Evolutionary conservation across 2,888 invertebrate genomes (phyloP).

Genomic region (Spisula solida): DNA sequence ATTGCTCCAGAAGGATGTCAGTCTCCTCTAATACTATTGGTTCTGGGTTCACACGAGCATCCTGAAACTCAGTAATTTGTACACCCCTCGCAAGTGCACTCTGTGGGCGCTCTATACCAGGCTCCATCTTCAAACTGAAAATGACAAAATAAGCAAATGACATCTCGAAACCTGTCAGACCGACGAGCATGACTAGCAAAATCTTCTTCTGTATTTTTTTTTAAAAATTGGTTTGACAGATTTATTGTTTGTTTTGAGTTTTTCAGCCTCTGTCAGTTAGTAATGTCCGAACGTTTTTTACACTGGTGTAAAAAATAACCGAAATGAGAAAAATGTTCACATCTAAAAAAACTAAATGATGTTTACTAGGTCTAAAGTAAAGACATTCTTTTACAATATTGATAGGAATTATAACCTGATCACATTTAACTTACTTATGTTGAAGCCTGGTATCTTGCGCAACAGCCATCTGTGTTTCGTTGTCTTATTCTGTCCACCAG

Average conservation of each 20-base stretch:
- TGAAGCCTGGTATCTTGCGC: conserved; percentile 74
- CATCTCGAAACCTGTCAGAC: too few species aligned
- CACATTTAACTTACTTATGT: conserved; percentile 60
- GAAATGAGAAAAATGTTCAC: too few species aligned
- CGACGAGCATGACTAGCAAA: too few species aligned
- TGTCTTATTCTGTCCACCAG: neutral
- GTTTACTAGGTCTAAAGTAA: too few species aligned
- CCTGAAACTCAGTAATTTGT: conserved; percentile 86
- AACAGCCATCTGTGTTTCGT: conserved; percentile 71
- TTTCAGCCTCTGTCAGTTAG: too few species aligned
- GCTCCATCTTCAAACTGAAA: conserved; percentile 70
- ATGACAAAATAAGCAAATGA: neutral
- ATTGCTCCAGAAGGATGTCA: conserved; percentile 86
- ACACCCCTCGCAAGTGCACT: conserved; percentile 86
- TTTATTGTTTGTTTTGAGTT: too few species aligned
- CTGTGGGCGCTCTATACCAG: conserved; percentile 78
- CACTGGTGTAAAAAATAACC: too few species aligned
- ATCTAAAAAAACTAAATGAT: too few species aligned
- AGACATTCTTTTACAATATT: too few species aligned
- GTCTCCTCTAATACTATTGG: conserved; percentile 86
- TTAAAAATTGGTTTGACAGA: too few species aligned
- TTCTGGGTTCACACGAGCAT: conserved; percentile 86
- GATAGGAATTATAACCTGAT: neutral
- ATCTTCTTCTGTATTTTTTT: too few species aligned
- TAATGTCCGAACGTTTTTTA: too few species aligned